These are phyloP conservation scores for Micoletzkya japonica DNA, from an alignment of 2,888 invertebrate species.

Conservation along the genomic window DNA sequence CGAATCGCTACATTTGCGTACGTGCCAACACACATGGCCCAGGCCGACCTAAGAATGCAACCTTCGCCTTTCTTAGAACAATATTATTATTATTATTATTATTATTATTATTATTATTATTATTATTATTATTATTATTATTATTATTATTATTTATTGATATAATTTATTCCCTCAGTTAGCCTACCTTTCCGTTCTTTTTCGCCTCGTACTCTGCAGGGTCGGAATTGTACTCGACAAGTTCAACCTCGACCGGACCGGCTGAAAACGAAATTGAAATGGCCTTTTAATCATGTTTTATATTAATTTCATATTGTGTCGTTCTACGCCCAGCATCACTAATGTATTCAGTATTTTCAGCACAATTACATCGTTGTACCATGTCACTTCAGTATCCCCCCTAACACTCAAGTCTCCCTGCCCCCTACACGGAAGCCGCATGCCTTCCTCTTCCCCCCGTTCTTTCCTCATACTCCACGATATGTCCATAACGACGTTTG, in stretches of 20 bases:
- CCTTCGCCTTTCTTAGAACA: too few relatives aligned
- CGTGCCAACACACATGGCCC: constrained; percentile 43
- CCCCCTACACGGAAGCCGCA: too few relatives aligned
- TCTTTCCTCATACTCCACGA: too few relatives aligned
- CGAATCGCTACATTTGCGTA: constrained; percentile 37
- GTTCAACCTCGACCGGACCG: constrained; percentile 35
- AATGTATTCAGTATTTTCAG: too few relatives aligned
- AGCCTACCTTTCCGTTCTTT: constrained; percentile 9
- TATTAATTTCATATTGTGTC: background rate
- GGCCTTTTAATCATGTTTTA: background rate
- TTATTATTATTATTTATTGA: background rate
- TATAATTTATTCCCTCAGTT: background rate
- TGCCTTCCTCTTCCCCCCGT: too few relatives aligned
- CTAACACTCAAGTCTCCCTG: too few relatives aligned
- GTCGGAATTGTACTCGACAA: constrained; percentile 48
- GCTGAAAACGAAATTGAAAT: constrained; percentile 3
- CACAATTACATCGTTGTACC: too few relatives aligned
- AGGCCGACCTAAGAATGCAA: too few relatives aligned
- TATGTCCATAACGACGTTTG: too few relatives aligned
- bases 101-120: background rate
- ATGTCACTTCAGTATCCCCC: too few relatives aligned
- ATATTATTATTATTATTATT: background rate
- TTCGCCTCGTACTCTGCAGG: constrained; percentile 36
- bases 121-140: background rate
- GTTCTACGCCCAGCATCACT: background rate